These are phyloP conservation scores for Dromas ardeola DNA, from an alignment of 2,113 vertebrate genomes.

Conservation along the genomic window DNA sequence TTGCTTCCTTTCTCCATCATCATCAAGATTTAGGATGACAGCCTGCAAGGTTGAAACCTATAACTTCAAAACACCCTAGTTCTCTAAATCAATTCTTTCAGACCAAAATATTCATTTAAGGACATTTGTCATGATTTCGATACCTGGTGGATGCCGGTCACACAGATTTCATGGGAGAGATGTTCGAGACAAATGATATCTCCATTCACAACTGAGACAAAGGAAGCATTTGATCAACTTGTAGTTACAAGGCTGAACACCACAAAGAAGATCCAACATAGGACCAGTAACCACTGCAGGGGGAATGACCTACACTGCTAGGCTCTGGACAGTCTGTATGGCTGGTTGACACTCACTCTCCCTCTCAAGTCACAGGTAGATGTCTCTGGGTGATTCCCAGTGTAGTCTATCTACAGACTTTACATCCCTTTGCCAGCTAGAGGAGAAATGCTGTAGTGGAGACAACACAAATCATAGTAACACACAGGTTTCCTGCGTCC, in stretches of 20 bases:
- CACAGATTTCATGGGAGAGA: not conserved
- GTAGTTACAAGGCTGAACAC: not conserved
- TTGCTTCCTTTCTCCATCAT: not conserved
- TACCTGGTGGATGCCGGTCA: not conserved
- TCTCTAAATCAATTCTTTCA: not conserved
- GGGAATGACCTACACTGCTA: not conserved
- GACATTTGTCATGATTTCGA: not conserved
- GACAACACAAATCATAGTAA: not conserved
- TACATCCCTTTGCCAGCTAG: not conserved
- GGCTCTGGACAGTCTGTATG: not conserved
- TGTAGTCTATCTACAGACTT: not conserved
- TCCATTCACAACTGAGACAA: not conserved
- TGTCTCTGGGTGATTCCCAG: not conserved
- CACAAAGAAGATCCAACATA: not conserved
- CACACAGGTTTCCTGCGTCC: fast-evolving
- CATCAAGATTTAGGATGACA: not conserved
- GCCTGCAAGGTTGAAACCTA: not conserved
- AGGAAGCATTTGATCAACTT: not conserved
- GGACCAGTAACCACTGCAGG: not conserved
- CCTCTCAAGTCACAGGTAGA: not conserved
- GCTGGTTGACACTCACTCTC: not conserved
- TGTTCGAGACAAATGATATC: not conserved
- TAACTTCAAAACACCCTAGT: not conserved
- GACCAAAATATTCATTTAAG: not conserved
- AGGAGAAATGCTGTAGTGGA: not conserved